Conservation (phyloP, 2,113 vertebrate species). For the Laticauda colubrina region DNA sequence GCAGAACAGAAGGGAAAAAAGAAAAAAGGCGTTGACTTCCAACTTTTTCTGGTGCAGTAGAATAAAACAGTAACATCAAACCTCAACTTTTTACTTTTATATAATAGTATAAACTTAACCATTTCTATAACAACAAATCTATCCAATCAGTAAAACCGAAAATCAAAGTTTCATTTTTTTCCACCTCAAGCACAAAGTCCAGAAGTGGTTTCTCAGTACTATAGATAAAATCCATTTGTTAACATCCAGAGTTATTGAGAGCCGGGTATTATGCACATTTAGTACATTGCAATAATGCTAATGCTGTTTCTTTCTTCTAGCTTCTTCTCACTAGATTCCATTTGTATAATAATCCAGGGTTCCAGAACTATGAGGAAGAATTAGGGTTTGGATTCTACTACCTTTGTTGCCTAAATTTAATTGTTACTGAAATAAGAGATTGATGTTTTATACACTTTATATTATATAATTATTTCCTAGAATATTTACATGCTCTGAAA, state of each 20-base stretch:
- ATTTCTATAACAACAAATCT: too few species aligned
- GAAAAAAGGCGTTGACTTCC: too few species aligned
- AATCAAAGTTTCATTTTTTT: too few species aligned
- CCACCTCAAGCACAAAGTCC: too few species aligned
- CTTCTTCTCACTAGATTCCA: background rate
- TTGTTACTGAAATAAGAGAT: background rate
- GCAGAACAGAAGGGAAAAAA: too few species aligned
- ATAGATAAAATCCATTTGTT: background rate
- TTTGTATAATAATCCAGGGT: background rate
- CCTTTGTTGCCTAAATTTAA: background rate
- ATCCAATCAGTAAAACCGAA: too few species aligned
- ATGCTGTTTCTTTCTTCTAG: background rate
- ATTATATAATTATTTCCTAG: background rate
- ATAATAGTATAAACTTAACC: too few species aligned
- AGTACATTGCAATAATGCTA: background rate
- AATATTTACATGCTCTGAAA: background rate
- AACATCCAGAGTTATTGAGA: background rate
- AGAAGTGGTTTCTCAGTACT: too few species aligned
- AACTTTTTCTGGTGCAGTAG: too few species aligned
- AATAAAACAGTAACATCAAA: too few species aligned
- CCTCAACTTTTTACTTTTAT: too few species aligned
- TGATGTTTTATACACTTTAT: background rate
- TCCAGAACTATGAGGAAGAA: background rate
- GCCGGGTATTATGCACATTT: background rate
- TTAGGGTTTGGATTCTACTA: background rate